A percentile compares a stretch with the other conserved stretches of the same genome.
Conservation (phyloP, 2,888 invertebrate genomes). For the Blastobasis adustella region DNA sequence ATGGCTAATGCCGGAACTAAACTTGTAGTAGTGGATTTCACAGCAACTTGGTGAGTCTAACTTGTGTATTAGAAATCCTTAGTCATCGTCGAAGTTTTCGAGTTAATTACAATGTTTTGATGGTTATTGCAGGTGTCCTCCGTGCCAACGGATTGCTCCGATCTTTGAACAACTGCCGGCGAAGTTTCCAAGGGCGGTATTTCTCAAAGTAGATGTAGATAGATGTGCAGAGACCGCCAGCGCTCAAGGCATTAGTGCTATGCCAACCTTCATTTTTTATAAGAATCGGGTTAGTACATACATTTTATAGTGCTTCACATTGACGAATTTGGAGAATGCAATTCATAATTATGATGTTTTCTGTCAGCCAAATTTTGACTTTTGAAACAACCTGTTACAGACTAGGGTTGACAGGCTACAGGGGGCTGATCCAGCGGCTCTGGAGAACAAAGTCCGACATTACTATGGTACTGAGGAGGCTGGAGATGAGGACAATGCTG, state of each 20-base stretch:
- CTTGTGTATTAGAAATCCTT: slow-evolving; percentile 38
- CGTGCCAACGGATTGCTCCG: slow-evolving; percentile 96
- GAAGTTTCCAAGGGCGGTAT: slow-evolving; percentile 91
- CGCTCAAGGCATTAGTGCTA: slow-evolving; percentile 91
- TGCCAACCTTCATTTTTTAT: slow-evolving; percentile 99
- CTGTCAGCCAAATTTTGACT: too few relatives aligned
- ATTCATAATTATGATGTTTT: too few relatives aligned
- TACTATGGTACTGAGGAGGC: slow-evolving; percentile 82
- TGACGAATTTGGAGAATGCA: too few relatives aligned
- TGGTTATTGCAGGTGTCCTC: slow-evolving; percentile 87
- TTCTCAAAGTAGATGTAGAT: slow-evolving; percentile 96
- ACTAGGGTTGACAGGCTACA: slow-evolving; percentile 89
- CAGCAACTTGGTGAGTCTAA: slow-evolving; percentile 88
- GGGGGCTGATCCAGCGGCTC: slow-evolving; percentile 87
- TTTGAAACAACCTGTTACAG: slow-evolving; percentile 43
- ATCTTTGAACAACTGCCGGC: slow-evolving; percentile 90
- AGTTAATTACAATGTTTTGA: slow-evolving; percentile 13
- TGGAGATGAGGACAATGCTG: slow-evolving; percentile 78
- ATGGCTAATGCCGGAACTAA: slow-evolving; percentile 89
- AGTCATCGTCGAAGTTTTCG: slow-evolving; percentile 43
- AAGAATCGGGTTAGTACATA: slow-evolving; percentile 80
- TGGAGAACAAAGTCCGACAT: slow-evolving; percentile 93
- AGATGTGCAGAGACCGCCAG: slow-evolving; percentile 92
- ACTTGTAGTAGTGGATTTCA: slow-evolving; percentile 95
- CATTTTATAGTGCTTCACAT: neutral